Evolutionary conservation across 2,797 vertebrate species (phyloP), one percentile per base, ranked within the genome.

Genomic region (Chromobotia macracanthus): DNA sequence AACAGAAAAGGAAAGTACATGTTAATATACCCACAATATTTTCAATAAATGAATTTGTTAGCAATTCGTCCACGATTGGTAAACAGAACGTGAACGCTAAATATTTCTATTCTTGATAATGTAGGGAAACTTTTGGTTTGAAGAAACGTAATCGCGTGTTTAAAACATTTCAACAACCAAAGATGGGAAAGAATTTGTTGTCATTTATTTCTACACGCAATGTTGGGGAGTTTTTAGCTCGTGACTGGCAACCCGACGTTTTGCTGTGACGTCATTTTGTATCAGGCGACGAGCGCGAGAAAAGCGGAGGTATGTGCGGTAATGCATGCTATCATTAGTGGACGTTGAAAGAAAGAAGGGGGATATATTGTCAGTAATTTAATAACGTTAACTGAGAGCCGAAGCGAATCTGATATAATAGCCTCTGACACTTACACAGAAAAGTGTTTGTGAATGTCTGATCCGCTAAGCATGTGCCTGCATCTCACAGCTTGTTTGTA

Each of bases 241-340:
- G 55, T 58, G 56, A 50, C 48, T 78, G 76, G 76, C 76, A 78
- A 78, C 76, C 56, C 21, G 44, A 35, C 48, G 48, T 41, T 25
- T 28, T 16, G 1, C n/a, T 28, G 46, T 79, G 46, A 79, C 76
- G 76, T 71, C 48, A 18, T 2, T n/a, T 15, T 2, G 64, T 23
- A 41, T 5, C 21, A 21, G n/a, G 50, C 21, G 11, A 8, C 51
- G 38, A 12, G 41, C 53, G 46, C 38, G 18, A 69, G 53, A 31
- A 38, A 44, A 71, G 46, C 56, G 1, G 67, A 71, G 76, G 76
- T 79, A 63, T 53, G 76, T 64, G 3, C 50, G 12, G 23, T 48
- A 7, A 60, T 13, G 12, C 61, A 21, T 68, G 19, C 1, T 13
- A 61, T 44, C 44, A 25, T 31, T 28, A 16, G 53, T 77, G 60